Percentiles rank a stretch among this genome's conserved stretches.
These are phyloP conservation scores for Nomada ruficornis DNA, from an alignment of 2,888 invertebrate species.

Conservation along the genomic window DNA sequence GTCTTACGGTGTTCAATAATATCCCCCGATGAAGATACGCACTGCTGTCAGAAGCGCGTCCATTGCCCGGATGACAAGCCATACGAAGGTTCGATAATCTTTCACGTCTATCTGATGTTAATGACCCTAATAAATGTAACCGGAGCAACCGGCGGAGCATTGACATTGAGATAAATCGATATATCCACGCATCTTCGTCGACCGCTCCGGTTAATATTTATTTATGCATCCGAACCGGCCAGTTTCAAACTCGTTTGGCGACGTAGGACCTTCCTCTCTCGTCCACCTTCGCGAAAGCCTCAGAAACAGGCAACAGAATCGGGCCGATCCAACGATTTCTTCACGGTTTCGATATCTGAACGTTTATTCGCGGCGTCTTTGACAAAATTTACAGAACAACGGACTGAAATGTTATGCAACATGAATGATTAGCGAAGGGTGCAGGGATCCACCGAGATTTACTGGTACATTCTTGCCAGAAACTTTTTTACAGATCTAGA, in stretches of 20 bases:
- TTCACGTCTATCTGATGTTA: conserved; percentile 77
- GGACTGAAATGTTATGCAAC: no score
- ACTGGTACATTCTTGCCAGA: no score
- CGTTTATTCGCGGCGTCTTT: not conserved
- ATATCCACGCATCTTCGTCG: conserved; percentile 76
- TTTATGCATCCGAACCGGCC: conserved; percentile 78
- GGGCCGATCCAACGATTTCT: not conserved
- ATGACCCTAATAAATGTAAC: conserved; percentile 81
- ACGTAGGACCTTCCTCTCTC: conserved; percentile 72
- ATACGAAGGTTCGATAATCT: conserved; percentile 57
- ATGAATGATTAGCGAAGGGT: no score
- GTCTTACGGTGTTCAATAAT: conserved; percentile 15
- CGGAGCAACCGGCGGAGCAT: conserved; percentile 75
- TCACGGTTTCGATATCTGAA: not conserved
- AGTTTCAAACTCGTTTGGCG: conserved; percentile 79
- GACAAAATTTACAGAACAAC: no score
- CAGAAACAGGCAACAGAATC: conserved; percentile 37
- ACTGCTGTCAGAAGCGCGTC: conserved; percentile 45
- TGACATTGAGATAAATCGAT: conserved; percentile 80
- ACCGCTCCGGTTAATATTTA: conserved; percentile 80
- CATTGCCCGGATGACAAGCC: conserved; percentile 44
- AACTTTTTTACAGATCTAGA: no score
- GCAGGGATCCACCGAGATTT: no score
- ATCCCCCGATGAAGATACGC: conserved; percentile 44
- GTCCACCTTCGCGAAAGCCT: conserved; percentile 69